Conservation (phyloP, 2,797 vertebrate genomes). For the Periparus ater region DNA sequence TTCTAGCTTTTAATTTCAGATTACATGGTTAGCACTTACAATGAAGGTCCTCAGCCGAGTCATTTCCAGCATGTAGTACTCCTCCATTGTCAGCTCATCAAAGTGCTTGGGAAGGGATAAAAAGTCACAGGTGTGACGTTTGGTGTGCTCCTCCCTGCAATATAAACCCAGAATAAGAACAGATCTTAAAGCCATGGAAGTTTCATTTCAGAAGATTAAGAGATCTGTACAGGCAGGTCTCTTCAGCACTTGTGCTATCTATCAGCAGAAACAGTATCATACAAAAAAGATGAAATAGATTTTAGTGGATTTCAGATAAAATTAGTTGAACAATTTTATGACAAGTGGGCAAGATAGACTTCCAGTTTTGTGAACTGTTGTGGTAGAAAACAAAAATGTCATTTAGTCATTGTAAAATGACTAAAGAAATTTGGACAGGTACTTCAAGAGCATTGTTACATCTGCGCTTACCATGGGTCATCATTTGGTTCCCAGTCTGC, state of each 20-base stretch:
- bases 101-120: constrained; percentile 76
- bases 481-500: constrained; percentile 87
- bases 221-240: neutral
- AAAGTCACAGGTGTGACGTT: constrained; percentile 79
- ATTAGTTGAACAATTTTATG: neutral
- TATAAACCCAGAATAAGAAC: neutral
- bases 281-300: neutral
- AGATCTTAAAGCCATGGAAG: neutral
- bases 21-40: constrained; percentile 61
- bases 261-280: neutral
- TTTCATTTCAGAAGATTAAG: neutral
- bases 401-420: neutral
- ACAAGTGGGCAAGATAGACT: neutral
- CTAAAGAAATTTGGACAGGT: neutral
- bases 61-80: constrained; percentile 79
- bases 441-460: neutral
- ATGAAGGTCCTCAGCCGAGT: constrained; percentile 79
- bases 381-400: too few species aligned
- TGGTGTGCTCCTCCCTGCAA: constrained; percentile 78
- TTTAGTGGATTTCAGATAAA: neutral
- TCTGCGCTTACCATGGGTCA: constrained; percentile 75
- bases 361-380: neutral
- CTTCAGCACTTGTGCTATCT: neutral
- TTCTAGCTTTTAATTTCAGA: neutral
- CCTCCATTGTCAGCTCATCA: constrained; percentile 77